Percentiles rank a stretch among this genome's conserved stretches.
Evolutionary conservation across 2,113 vertebrate species (phyloP).

Genomic region (Rhinolophus ferrumequinum): DNA sequence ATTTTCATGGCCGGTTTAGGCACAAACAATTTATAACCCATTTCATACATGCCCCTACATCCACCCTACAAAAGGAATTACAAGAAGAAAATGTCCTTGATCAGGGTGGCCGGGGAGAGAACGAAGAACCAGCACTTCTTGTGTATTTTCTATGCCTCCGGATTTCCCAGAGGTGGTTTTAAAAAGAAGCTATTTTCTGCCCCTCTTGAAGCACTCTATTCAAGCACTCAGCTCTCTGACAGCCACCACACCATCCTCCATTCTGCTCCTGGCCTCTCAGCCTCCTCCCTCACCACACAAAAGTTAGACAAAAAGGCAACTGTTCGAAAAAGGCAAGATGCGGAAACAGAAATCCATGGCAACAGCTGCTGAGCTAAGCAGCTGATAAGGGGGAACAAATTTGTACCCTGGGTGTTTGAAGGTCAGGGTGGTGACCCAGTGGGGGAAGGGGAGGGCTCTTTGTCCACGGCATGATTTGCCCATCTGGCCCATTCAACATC

Average conservation of each 20-base stretch:
- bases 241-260: not conserved
- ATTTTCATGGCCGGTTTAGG: conserved; percentile 29
- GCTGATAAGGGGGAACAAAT: conserved; percentile 68
- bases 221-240: not conserved
- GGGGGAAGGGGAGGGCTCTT: not conserved
- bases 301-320: conserved; percentile 54
- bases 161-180: conserved; percentile 41
- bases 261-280: not conserved
- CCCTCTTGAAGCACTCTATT: conserved; percentile 41
- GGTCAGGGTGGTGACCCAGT: conserved; percentile 48
- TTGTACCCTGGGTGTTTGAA: conserved; percentile 44
- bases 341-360: conserved; percentile 27
- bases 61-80: not conserved
- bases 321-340: conserved; percentile 13
- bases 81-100: conserved; percentile 6
- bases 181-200: conserved; percentile 35
- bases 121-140: not conserved
- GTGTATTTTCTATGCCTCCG: not conserved
- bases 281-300: conserved; percentile 32
- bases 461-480: not conserved
- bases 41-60: not conserved
- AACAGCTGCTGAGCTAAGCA: conserved; percentile 62
- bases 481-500: conserved; percentile 56
- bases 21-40: conserved; percentile 32
- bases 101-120: not conserved